Conservation (phyloP, 2,888 invertebrate species). For the Tenodera sinensis region DNA sequence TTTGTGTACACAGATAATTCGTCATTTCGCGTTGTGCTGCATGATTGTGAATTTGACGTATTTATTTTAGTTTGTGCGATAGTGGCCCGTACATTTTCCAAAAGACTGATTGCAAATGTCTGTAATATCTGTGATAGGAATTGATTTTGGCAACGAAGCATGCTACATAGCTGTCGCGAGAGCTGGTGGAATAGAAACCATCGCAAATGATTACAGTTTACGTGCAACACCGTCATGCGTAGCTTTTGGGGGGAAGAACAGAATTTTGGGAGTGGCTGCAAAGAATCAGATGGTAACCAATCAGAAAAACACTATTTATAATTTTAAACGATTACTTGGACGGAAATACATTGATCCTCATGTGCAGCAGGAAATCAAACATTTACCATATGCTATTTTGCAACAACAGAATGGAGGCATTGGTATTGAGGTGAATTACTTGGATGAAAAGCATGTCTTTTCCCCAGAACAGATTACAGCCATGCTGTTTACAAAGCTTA, state of each 20-base stretch:
- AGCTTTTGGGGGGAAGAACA: constrained; percentile 88
- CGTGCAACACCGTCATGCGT: constrained; percentile 97
- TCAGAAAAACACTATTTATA: constrained; percentile 92
- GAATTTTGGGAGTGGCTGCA: constrained; percentile 93
- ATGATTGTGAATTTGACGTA: background rate
- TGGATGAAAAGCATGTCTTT: constrained; percentile 80
- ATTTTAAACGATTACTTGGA: constrained; percentile 90
- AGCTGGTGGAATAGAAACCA: constrained; percentile 98
- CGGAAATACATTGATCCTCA: constrained; percentile 84
- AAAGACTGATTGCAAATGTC: constrained; percentile 13
- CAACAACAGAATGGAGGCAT: constrained; percentile 74
- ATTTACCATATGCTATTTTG: constrained; percentile 75
- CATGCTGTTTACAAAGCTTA: constrained; percentile 95
- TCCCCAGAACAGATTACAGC: constrained; percentile 92
- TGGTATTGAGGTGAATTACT: constrained; percentile 82
- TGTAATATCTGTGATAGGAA: constrained; percentile 91
- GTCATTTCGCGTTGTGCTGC: background rate
- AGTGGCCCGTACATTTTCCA: background rate
- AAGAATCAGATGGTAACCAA: constrained; percentile 97
- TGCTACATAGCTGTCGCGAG: constrained; percentile 97
- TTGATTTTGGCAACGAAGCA: constrained; percentile 97
- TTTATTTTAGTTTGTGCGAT: background rate
- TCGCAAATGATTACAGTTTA: constrained; percentile 98
- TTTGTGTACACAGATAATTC: background rate
- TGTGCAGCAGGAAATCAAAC: constrained; percentile 77